Percentiles rank a stretch among this genome's conserved stretches.
phyloP scores from a whole-genome alignment of 2,888 invertebrate species.

The Cephus pulcher region DNA sequence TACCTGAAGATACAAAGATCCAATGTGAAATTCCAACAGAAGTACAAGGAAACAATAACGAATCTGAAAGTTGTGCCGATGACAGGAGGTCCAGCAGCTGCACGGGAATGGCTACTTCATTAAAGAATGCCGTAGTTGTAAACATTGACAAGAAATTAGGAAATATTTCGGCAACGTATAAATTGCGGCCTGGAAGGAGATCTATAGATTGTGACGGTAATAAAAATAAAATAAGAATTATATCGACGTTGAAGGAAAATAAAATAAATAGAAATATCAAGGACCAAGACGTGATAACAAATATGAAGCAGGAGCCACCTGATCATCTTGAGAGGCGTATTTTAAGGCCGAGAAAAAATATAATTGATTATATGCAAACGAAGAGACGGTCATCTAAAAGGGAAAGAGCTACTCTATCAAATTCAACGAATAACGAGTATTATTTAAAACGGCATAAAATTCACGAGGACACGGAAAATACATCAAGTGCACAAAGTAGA shows the following conservation, averaged over 20 bases:
- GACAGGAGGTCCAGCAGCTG: background rate
- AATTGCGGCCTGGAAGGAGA: conserved; percentile 49
- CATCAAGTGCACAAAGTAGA: background rate
- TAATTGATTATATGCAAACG: conserved; percentile 34
- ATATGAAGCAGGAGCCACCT: conserved; percentile 41
- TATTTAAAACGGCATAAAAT: conserved; percentile 3
- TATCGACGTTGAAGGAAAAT: conserved; percentile 6
- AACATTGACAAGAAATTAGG: background rate
- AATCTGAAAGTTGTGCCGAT: background rate
- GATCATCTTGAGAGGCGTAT: conserved; percentile 29
- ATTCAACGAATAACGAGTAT: background rate
- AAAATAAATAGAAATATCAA: background rate
- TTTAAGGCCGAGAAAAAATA: conserved; percentile 44
- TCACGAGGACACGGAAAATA: background rate
- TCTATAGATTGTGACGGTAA: conserved; percentile 36
- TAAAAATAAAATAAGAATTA: conserved; percentile 26
- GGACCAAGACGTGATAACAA: background rate
- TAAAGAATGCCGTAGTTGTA: background rate
- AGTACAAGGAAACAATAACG: background rate
- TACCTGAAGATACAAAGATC: background rate
- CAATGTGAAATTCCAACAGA: background rate
- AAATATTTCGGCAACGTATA: conserved; percentile 10
- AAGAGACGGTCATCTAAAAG: conserved; percentile 20
- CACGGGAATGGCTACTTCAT: background rate
- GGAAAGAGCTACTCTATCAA: background rate